Evolutionary conservation across 37 sponge, comb jelly and placozoan species (phyloP).

Genomic region (Beroe ovata): DNA sequence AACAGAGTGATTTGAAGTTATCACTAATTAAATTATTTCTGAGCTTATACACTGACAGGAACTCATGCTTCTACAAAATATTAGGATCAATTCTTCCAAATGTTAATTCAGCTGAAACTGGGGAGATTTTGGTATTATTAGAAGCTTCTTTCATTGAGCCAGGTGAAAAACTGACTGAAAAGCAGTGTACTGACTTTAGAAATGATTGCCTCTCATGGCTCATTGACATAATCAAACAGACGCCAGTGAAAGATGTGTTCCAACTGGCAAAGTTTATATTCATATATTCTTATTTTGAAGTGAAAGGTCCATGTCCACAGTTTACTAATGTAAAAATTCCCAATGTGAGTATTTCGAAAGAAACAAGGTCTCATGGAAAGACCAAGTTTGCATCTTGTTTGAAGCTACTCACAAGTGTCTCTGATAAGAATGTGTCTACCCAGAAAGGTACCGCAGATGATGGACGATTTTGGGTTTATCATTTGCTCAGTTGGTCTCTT

Average conservation of each 20-base stretch:
- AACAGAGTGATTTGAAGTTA: background rate
- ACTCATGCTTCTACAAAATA: conserved; percentile 23
- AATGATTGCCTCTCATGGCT: conserved; percentile 52
- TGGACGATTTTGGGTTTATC: conserved; percentile 58
- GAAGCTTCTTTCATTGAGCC: background rate
- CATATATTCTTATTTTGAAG: conserved; percentile 47
- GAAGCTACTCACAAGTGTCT: conserved; percentile 6
- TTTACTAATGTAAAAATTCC: conserved; percentile 14
- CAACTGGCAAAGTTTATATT: conserved; percentile 28
- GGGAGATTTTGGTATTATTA: background rate
- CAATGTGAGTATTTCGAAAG: background rate
- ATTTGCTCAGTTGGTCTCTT: conserved; percentile 6
- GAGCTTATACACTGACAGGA: background rate
- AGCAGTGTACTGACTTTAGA: conserved; percentile 6
- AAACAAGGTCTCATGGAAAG: background rate
- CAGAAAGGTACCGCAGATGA: conserved; percentile 31
- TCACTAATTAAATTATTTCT: background rate
- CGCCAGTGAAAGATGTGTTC: background rate
- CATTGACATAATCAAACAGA: background rate
- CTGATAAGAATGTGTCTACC: background rate
- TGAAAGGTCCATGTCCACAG: background rate
- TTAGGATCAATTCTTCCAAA: background rate
- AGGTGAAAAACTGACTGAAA: background rate
- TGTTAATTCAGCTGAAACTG: background rate
- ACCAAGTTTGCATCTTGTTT: conserved; percentile 27